Percentiles rank a stretch among this genome's conserved stretches.
These are phyloP conservation scores for Sarotherodon lohbergeri DNA, from an alignment of 2,113 vertebrate species.

Conservation along the genomic window DNA sequence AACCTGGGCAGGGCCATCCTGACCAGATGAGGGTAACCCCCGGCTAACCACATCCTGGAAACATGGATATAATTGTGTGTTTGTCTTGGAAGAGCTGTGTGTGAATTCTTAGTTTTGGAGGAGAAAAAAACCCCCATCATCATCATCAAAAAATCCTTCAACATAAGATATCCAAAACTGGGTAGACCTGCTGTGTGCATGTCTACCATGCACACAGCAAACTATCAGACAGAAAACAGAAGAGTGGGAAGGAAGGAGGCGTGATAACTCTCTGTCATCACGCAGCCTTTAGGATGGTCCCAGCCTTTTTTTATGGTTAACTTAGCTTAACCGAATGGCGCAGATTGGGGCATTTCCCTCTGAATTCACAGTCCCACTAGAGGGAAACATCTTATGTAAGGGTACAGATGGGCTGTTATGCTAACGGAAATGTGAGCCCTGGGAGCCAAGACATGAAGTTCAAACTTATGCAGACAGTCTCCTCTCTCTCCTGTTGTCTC, in stretches of 20 bases:
- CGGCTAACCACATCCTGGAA: background rate
- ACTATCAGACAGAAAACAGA: background rate
- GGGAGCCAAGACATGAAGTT: conserved; percentile 24
- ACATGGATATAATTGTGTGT: background rate
- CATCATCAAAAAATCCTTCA: background rate
- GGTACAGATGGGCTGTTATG: conserved; percentile 48
- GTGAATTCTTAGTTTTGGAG: background rate
- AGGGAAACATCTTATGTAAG: conserved; percentile 52
- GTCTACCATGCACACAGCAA: background rate
- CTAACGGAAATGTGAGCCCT: conserved; percentile 1
- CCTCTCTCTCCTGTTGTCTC: background rate
- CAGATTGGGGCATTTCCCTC: conserved; percentile 42
- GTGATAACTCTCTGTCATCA: conserved; percentile 1
- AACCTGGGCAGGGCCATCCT: background rate
- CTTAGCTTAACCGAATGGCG: conserved; percentile 11
- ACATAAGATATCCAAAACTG: background rate
- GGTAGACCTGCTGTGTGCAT: background rate
- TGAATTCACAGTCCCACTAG: conserved; percentile 29
- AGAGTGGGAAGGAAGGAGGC: background rate
- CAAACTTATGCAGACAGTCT: background rate
- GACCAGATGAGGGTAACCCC: background rate
- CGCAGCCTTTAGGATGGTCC: conserved; percentile 8
- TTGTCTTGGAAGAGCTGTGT: background rate
- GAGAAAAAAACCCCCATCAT: background rate
- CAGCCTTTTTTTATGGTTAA: conserved; percentile 37